phyloP scores from a whole-genome alignment of 2,888 invertebrate species.

The Ptychoptera contaminata region DNA sequence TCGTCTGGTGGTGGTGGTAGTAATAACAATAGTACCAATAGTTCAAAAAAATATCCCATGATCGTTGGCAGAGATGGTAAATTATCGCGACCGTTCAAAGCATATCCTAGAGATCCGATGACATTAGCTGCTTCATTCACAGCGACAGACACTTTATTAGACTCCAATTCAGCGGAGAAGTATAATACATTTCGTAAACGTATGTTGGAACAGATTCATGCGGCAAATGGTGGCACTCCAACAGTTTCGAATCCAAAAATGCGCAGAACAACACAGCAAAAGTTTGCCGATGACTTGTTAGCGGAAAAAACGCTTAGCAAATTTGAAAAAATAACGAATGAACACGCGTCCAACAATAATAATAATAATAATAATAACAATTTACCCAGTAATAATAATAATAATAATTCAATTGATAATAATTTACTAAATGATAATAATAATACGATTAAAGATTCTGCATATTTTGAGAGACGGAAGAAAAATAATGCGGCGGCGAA shows the following conservation, averaged over 20 bases:
- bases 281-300: no score
- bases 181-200: constrained; percentile 55
- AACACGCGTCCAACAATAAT: not conserved
- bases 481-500: constrained; percentile 95
- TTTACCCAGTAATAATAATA: constrained; percentile 6
- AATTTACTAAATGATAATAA: constrained; percentile 11
- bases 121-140: constrained; percentile 41
- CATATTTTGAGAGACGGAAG: constrained; percentile 73
- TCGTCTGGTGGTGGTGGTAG: constrained; percentile 8
- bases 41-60: constrained; percentile 13
- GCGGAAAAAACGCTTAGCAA: no score
- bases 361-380: constrained; percentile 20
- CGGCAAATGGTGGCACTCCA: constrained; percentile 39
- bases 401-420: constrained; percentile 6
- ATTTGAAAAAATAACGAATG: no score
- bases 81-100: constrained; percentile 46
- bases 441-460: constrained; percentile 45
- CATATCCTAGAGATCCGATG: constrained; percentile 54
- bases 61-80: constrained; percentile 25
- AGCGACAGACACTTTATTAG: constrained; percentile 33
- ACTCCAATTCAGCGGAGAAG: constrained; percentile 44
- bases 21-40: constrained; percentile 8
- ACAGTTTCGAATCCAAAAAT: constrained; percentile 51
- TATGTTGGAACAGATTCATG: constrained; percentile 48
- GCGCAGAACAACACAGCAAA: constrained; percentile 35